Base-by-base conservation (phyloP, 2,113 vertebrate genomes). In the Malaclemys terrapin region DNA sequence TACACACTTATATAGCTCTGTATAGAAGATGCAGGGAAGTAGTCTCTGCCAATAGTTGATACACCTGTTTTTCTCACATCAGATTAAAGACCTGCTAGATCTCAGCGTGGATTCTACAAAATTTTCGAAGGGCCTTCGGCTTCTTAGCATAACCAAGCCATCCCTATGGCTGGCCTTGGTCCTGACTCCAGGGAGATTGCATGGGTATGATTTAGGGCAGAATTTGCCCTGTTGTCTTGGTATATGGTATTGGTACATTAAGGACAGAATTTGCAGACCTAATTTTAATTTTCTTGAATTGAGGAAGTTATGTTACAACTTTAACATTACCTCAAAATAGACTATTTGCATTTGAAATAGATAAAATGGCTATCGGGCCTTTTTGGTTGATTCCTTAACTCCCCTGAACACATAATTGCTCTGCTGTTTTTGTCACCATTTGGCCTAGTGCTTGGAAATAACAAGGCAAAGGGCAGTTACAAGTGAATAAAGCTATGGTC, bases 241-340 rank as follows among this genome's bases (percentile, higher is more conserved):
- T 81, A 91, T 87, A 38, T 82, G 42, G 31, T 93, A 93, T 52
- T 13, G 59, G 50, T 89, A 87, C 59, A 53, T 90, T 90, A 82
- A 76, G 90, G 87, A 35, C n/a, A 72, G n/a, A n/a, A 20, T 38
- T 72, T 72, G 35, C 17, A 38, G n/a, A 38, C 65, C 8, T 91
- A 38, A 1, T 84, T 94, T 91, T 87, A 56, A 87, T 89, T 94
- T 91, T 82, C 42, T 82, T 84, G 25, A 78, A 84, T 24, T 84
- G 90, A 93, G 89, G 49, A 94, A 96, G 52, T 27, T 94, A 62
- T 91, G 42, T 45, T 47, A 82, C 90, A 90, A 80, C 8, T 56
- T 76, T 45, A 89, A 84, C 19, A 80, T 1, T 17, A 53, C 82
- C 93, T 86, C 78, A 93, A 84, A 95, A 42, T 2, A 89, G 82